Base-by-base conservation (phyloP, 2,113 vertebrate genomes). In the Eolophus roseicapilla region DNA sequence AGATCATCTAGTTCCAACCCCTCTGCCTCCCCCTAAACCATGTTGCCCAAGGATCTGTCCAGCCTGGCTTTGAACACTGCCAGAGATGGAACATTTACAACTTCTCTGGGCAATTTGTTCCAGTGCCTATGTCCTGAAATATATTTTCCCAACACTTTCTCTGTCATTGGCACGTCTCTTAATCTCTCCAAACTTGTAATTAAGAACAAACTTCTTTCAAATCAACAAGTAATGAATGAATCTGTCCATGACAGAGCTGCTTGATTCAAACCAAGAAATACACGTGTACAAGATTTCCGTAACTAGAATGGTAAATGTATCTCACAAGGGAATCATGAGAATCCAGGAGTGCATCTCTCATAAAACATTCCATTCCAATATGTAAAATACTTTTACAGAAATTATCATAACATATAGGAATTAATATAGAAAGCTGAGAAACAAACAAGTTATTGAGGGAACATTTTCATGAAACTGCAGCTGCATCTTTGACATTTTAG, bases 251-350 rank as follows among this genome's bases (percentile, higher is more conserved):
- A 28, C 75, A 93, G 37, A 90, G 21, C 7, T 6, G 13, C 0
- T 0, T 0, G 2, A 63, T 70, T 18, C 78, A 70, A 81, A 78
- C 1, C 12, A 65, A 84, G 16, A 84, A 53, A 31, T n/a, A 49
- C 2, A 2, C 11, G 16, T n/a, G 10, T 16, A 43, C 25, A 68
- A 78, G 0, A 68, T 55, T 88, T 79, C 39, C 0, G 0, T 73
- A 73, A 39, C 13, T 82, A 43, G 31, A 0, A 1, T 21, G 7
- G 29, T 33, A 92, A 92, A 55, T 33, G 9, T n/a, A 13, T 79
- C 55, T 79, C 43, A 39, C 24, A 62, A 62, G 10, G n/a, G 20
- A 62, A 44, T 65, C 27, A 49, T 27, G 27, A 81, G 35, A 86
- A 80, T 76, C 10, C 33, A 25, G 17, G 15, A 69, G 8, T 15